Percentiles rank a stretch among this genome's conserved stretches.
These are phyloP conservation scores for Chorisops tibialis DNA, from an alignment of 2,888 invertebrate species.

Conservation along the genomic window DNA sequence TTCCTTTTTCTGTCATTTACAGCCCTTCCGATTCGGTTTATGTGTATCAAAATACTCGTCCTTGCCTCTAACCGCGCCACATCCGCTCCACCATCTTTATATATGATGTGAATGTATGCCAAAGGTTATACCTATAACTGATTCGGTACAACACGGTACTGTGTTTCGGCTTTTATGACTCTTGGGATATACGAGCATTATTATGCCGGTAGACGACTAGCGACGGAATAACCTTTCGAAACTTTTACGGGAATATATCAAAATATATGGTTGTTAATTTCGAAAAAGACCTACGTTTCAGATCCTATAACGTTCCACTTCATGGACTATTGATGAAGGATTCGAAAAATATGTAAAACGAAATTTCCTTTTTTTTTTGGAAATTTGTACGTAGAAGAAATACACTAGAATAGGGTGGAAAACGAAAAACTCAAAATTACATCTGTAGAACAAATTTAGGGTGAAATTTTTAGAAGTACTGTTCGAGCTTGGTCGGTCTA, in stretches of 20 bases:
- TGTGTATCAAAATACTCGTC: slow-evolving; percentile 16
- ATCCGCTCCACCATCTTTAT: neutral
- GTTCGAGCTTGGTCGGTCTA: no score
- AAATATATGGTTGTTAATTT: slow-evolving; percentile 22
- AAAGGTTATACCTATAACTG: slow-evolving; percentile 3
- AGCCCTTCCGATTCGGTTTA: slow-evolving; percentile 17
- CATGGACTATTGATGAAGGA: slow-evolving; percentile 9
- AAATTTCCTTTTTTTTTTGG: neutral
- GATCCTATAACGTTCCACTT: slow-evolving; percentile 8
- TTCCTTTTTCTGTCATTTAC: slow-evolving; percentile 22
- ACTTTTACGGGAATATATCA: slow-evolving; percentile 23
- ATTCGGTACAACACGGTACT: slow-evolving; percentile 3
- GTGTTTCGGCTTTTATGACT: slow-evolving; percentile 23
- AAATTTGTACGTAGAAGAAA: neutral
- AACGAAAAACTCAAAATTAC: no score
- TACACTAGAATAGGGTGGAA: no score
- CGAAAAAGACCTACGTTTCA: slow-evolving; percentile 11
- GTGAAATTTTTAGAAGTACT: no score
- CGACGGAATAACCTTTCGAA: neutral
- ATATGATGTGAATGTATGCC: neutral
- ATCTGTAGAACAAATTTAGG: no score
- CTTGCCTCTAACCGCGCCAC: neutral
- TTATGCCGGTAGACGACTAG: slow-evolving; percentile 4
- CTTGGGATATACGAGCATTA: slow-evolving; percentile 19
- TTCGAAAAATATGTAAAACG: slow-evolving; percentile 2